Percentiles rank a stretch among this genome's conserved stretches.
phyloP scores from a whole-genome alignment of 1,140 invertebrate species.

The Littorina saxatilis region DNA sequence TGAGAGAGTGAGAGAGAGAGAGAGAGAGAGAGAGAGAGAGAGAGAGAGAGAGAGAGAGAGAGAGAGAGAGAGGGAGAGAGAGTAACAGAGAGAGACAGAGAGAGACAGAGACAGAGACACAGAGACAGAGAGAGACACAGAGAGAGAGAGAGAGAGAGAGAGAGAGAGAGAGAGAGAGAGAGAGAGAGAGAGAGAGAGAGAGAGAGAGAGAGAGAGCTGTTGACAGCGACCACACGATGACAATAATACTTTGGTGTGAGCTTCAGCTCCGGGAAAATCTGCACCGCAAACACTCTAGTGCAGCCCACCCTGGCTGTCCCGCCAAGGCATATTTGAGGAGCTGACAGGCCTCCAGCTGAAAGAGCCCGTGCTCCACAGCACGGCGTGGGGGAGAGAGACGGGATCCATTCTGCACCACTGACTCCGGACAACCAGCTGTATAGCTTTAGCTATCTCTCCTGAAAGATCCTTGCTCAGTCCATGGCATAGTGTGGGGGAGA shows the following conservation, averaged over 20 bases:
- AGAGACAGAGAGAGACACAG: background rate
- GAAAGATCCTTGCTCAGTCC: too few species aligned
- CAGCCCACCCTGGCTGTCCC: slow-evolving; percentile 8
- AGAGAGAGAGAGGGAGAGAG: background rate
- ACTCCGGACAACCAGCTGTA: too few species aligned
- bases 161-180: background rate
- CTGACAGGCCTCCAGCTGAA: background rate
- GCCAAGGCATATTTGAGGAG: slow-evolving; percentile 37
- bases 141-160: background rate
- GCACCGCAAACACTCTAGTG: slow-evolving; percentile 25
- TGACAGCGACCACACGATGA: slow-evolving; percentile 36
- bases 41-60: too few species aligned
- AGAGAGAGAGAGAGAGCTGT: background rate
- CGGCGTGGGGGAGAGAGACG: background rate
- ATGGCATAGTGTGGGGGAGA: too few species aligned
- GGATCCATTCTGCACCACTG: too few species aligned
- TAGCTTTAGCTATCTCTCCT: too few species aligned
- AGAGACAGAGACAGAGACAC: too few species aligned
- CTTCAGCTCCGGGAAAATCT: slow-evolving; percentile 22
- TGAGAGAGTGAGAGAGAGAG: background rate
- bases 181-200: too few species aligned
- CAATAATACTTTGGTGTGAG: slow-evolving; percentile 28
- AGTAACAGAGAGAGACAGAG: too few species aligned
- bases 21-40: too few species aligned
- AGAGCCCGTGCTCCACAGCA: background rate